Base-by-base conservation (phyloP, 2,113 vertebrate genomes). In the Pogonocichla stellata region DNA sequence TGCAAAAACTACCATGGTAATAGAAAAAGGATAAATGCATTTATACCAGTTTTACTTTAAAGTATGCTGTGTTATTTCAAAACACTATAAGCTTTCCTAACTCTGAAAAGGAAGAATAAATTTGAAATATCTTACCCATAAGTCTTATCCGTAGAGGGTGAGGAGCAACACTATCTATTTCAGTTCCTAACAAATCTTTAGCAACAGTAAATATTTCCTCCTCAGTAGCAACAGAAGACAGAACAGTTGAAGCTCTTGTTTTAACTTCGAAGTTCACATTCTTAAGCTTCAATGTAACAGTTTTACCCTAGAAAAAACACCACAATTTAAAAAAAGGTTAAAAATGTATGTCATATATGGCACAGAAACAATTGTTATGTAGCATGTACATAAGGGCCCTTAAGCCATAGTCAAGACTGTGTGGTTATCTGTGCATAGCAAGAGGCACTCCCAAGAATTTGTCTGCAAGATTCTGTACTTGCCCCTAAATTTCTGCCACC, bases 181-280 rank as follows among this genome's bases (percentile, higher is more conserved):
- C 99, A 45, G 96, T 98, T 96, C 98, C 99, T 93, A 99, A 97
- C 66, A 99, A 97, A n/a, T 99, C 99, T 95, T 98, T 99, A 72
- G 99, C 99, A 95, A 99, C 96, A 94, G 98, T 96, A 98, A 98
- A 99, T 96, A 99, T 98, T 98, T 99, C 99, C 74, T 99, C 98
- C 67, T 98, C 98, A 65, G 98, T 98, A 87, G 98, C 99, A 94
- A 99, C 97, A 88, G 98, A 95, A 66, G 96, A 98, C 3, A 97
- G 94, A 54, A 99, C 94, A 28, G 99, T 99, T 78, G 97, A 97
- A 17, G 99, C 99, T 93, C 98, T 98, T 85, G 98, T 99, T 98
- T 99, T 99, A 36, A 99, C 99, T 98, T 99, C 99, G n/a, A 99
- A 99, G 66, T 99, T 98, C 66, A 99, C 98, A 22, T 99, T 99